Conservation (phyloP, 2,888 invertebrate genomes). For the Agrypnus murinus region DNA sequence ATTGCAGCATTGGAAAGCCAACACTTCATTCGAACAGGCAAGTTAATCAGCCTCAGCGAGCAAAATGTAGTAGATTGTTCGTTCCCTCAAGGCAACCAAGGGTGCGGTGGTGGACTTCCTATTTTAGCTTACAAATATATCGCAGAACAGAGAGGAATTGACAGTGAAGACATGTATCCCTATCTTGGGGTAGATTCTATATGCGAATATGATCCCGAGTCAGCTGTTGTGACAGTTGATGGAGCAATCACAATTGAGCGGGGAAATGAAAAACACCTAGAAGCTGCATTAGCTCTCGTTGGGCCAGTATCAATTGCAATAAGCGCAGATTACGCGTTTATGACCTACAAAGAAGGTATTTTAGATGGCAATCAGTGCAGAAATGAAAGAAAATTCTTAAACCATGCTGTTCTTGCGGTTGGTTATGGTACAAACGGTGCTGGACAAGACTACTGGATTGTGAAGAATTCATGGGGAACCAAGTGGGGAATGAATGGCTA, state of each 20-base stretch:
- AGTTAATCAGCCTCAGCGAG: conserved; percentile 66
- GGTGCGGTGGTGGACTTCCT: conserved; percentile 69
- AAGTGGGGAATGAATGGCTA: conserved; percentile 90
- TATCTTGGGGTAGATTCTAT: conserved; percentile 62
- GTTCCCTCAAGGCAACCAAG: conserved; percentile 66
- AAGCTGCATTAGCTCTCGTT: conserved; percentile 83
- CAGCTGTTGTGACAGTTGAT: conserved; percentile 82
- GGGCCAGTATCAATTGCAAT: conserved; percentile 92
- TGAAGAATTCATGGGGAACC: conserved; percentile 90
- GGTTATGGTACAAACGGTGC: conserved; percentile 86
- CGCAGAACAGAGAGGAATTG: conserved; percentile 58
- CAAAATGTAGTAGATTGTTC: conserved; percentile 70
- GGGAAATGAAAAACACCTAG: conserved; percentile 81
- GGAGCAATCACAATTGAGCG: conserved; percentile 81
- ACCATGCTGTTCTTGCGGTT: conserved; percentile 71
- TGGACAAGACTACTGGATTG: conserved; percentile 88
- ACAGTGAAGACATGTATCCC: conserved; percentile 65
- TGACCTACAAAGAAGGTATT: conserved; percentile 84
- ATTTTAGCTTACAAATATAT: conserved; percentile 69
- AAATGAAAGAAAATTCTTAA: conserved; percentile 76
- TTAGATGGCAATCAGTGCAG: conserved; percentile 86
- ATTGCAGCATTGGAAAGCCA: neutral
- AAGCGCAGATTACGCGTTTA: conserved; percentile 87
- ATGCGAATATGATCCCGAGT: conserved; percentile 74
- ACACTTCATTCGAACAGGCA: neutral